phyloP scores from a whole-genome alignment of 2,113 vertebrate species.

The Pycnonotus jocosus region DNA sequence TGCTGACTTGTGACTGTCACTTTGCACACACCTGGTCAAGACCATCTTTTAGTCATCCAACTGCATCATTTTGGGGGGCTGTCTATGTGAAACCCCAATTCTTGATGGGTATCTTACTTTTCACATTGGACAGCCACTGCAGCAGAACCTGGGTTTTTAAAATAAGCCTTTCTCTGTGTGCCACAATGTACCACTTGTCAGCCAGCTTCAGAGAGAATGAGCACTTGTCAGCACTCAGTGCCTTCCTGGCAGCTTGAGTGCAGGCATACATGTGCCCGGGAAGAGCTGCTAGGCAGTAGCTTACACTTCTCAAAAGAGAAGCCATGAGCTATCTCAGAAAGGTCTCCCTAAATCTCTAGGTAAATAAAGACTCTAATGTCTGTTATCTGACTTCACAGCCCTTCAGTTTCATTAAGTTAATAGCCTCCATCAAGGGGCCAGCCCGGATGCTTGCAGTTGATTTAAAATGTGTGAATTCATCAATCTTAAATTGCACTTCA shows the following conservation, averaged over 20 bases:
- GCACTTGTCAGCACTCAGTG: not conserved
- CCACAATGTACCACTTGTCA: not conserved
- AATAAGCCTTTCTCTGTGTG: not conserved
- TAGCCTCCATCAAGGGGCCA: slow-evolving; percentile 40
- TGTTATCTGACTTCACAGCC: slow-evolving; percentile 59
- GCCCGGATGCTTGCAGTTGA: slow-evolving; percentile 38
- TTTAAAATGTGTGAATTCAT: slow-evolving; percentile 61
- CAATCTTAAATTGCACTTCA: slow-evolving; percentile 43
- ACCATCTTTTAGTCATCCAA: not conserved
- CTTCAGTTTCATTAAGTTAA: slow-evolving; percentile 61
- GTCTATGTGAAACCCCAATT: rapidly evolving
- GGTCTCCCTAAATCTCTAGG: slow-evolving; percentile 44
- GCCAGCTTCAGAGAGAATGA: not conserved
- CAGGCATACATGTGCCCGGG: not conserved
- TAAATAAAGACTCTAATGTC: slow-evolving; percentile 45
- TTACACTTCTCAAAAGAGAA: not conserved
- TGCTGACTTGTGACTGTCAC: not conserved
- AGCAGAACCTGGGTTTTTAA: not conserved
- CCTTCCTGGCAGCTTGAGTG: not conserved
- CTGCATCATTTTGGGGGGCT: not conserved
- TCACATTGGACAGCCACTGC: not conserved
- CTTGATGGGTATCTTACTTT: not conserved
- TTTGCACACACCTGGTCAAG: not conserved
- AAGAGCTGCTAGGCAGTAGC: not conserved
- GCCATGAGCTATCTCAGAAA: not conserved